Percentiles rank a stretch among this genome's conserved stretches.
Conservation (phyloP, 2,113 vertebrate genomes). For the Piprites chloris region DNA sequence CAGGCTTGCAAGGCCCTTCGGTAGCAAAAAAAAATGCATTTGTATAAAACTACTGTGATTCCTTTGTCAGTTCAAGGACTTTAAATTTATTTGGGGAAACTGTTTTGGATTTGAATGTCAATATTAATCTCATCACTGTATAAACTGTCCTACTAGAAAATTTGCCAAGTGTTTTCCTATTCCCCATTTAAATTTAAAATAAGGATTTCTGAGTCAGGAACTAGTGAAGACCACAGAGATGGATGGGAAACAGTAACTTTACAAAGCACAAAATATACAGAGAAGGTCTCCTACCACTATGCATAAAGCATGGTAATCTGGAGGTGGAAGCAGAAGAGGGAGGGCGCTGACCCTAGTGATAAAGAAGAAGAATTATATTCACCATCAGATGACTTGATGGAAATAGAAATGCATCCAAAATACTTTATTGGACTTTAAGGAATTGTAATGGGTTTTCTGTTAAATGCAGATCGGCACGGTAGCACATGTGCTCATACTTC, state of each 20-base stretch:
- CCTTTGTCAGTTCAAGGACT: not conserved
- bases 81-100: not conserved
- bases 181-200: not conserved
- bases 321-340: not conserved
- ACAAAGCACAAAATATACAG: not conserved
- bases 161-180: not conserved
- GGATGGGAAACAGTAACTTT: not conserved
- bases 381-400: not conserved
- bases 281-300: not conserved
- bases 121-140: not conserved
- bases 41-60: not conserved
- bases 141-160: not conserved
- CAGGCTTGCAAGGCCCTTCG: not conserved
- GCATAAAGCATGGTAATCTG: not conserved
- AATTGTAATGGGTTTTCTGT: not conserved
- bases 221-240: not conserved
- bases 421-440: slow-evolving; percentile 1
- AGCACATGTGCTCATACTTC: not conserved
- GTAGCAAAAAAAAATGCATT: not conserved
- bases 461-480: not conserved
- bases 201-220: not conserved
- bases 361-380: not conserved
- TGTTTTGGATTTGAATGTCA: not conserved
- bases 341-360: not conserved
- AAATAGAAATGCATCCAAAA: not conserved